These are phyloP conservation scores for Astropecten irregularis DNA, from an alignment of 53 echinoderm and acorn worm species.

Conservation along the genomic window DNA sequence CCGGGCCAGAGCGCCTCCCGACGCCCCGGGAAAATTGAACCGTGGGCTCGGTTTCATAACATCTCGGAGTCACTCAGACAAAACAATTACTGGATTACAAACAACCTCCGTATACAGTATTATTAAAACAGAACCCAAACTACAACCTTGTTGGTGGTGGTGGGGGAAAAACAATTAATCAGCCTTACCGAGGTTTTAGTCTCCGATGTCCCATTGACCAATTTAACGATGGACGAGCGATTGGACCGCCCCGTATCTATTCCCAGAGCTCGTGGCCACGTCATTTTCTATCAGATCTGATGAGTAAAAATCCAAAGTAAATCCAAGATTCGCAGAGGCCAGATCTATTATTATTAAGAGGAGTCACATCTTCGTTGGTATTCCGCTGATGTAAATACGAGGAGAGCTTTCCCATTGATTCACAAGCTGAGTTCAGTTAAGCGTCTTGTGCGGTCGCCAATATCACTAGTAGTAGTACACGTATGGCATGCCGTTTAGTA, in stretches of 20 bases:
- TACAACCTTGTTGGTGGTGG: neutral
- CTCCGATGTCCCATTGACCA: neutral
- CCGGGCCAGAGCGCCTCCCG: constrained; percentile 18
- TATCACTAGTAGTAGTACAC: no score
- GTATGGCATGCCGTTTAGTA: no score
- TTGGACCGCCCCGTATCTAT: neutral
- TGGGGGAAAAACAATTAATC: neutral
- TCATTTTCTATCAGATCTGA: neutral
- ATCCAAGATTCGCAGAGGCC: neutral
- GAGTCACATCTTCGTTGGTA: neutral
- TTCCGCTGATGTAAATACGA: neutral
- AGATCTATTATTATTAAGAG: neutral
- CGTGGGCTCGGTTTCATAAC: constrained; percentile 33
- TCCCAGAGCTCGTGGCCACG: constrained; percentile 9
- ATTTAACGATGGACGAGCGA: constrained; percentile 19
- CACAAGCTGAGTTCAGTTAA: neutral
- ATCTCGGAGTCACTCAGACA: constrained; percentile 32
- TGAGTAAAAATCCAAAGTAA: neutral
- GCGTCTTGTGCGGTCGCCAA: constrained; percentile 15
- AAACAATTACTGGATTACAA: constrained; percentile 14
- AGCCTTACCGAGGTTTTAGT: neutral
- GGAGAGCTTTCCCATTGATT: no score
- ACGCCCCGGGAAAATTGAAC: constrained; percentile 38
- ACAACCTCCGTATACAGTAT: no score
- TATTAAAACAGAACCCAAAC: neutral